phyloP scores from a whole-genome alignment of 2,797 vertebrate species.

The Sebastes diploproa region DNA sequence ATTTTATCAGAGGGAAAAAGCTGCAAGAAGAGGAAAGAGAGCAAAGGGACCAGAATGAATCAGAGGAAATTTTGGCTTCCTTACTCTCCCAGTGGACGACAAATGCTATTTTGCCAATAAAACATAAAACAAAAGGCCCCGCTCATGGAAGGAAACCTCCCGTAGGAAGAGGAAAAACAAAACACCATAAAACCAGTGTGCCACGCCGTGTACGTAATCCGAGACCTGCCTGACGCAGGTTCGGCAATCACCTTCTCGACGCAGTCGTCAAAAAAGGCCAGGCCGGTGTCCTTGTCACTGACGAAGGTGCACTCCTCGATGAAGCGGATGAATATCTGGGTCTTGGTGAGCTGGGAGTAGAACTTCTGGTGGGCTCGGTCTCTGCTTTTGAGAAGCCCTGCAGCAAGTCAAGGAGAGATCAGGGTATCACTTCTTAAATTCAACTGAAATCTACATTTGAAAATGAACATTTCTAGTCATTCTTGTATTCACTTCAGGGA shows the following conservation, averaged over 20 bases:
- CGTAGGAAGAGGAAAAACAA: conserved; percentile 12
- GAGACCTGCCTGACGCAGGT: background rate
- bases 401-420: background rate
- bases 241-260: conserved; percentile 91
- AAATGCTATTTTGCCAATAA: conserved; percentile 56
- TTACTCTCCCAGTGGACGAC: conserved; percentile 39
- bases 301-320: conserved; percentile 99
- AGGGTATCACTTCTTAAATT: background rate
- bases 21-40: conserved; percentile 81
- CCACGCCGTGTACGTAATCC: background rate
- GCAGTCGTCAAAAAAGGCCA: conserved; percentile 99
- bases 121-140: conserved; percentile 46
- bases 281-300: conserved; percentile 98
- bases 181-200: background rate
- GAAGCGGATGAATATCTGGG: conserved; percentile 98
- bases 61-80: conserved; percentile 75
- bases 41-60: conserved; percentile 70
- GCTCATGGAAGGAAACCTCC: conserved; percentile 27
- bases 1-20: conserved; percentile 96
- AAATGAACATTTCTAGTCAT: background rate
- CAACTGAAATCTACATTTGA: background rate
- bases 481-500: background rate
- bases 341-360: conserved; percentile 94
- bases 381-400: conserved; percentile 96
- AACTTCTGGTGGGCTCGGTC: conserved; percentile 97